Conservation (phyloP, 2,888 invertebrate species). For the Panzeria rudis region DNA sequence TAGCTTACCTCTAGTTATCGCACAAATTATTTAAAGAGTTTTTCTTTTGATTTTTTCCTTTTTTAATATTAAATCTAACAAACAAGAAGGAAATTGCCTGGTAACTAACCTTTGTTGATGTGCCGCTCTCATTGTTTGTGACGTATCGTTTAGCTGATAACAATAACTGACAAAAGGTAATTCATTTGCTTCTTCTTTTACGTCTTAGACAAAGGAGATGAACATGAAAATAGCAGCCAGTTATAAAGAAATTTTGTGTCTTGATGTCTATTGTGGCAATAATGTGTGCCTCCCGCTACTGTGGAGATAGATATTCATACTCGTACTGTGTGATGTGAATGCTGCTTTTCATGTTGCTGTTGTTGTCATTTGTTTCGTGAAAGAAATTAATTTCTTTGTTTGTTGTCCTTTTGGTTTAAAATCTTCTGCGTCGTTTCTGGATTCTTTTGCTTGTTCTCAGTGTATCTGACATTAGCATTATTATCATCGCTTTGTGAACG, state of each 20-base stretch:
- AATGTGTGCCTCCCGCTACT: conserved; percentile 58
- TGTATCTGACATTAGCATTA: conserved; percentile 66
- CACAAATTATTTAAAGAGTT: conserved; percentile 27
- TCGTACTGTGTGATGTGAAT: conserved; percentile 32
- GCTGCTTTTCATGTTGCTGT: conserved; percentile 42
- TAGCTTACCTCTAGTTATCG: conserved; percentile 27
- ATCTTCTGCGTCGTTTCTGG: conserved; percentile 48
- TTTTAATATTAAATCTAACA: background rate
- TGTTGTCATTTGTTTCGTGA: conserved; percentile 62
- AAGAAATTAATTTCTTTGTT: conserved; percentile 72
- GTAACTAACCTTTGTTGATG: conserved; percentile 50
- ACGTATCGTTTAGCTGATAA: conserved; percentile 60
- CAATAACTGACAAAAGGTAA: conserved; percentile 65
- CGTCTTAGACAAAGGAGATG: conserved; percentile 46
- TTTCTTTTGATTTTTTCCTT: conserved; percentile 40
- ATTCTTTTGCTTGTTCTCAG: conserved; percentile 28
- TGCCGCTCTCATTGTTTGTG: conserved; percentile 55
- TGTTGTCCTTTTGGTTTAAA: conserved; percentile 67
- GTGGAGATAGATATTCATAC: conserved; percentile 40
- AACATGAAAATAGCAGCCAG: conserved; percentile 65
- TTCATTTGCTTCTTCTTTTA: conserved; percentile 59
- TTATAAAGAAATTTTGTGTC: conserved; percentile 50
- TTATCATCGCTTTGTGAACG: conserved; percentile 47
- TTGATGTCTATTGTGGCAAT: conserved; percentile 49
- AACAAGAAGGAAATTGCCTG: conserved; percentile 22